Base-by-base conservation (phyloP, 2,888 invertebrate genomes). In the Mimachlamys varia region DNA sequence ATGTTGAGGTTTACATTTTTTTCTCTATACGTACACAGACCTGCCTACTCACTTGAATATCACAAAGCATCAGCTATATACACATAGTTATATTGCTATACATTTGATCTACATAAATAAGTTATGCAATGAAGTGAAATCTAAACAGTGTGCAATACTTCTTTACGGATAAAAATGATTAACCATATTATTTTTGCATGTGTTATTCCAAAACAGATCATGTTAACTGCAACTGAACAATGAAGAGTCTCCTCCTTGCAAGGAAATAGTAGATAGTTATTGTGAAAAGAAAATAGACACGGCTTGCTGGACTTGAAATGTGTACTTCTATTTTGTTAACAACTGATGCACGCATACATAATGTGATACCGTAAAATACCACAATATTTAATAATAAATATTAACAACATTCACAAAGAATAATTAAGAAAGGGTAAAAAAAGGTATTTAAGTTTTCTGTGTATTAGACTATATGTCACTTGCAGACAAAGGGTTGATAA, bases 21-120 rank as follows among this genome's bases (percentile, higher is more conserved):
- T 33, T 76, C 33, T 76, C 76, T 76, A 76, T 33, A 76, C 27
- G 76, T 76, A 76, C 76, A 76, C 76, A 76, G 76, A 76, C 76
- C 76, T 76, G 76, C 27, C 27, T 76, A 76, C 76, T 76, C 76
- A 76, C 76, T 76, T 76, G 76, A 76, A 76, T 76, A 76, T 76
- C 76, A 76, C 76, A 76, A 76, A 76, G 76, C 76, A 76, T 76
- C 76, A 76, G 76, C 76, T 76, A 76, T 76, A 76, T 76, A 76
- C 76, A 76, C 76, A 76, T 76, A 22, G 76, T 76, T 33, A 76
- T 76, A 76, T 33, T 76, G 76, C 76, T 33, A 53, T 76, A 76
- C 33, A 76, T 15, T 27, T 76, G 76, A 13, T 76, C 76, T 76
- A 76, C 33, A 76, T 76, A 76, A 27, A 76, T 27, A 76, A 33